Base-by-base conservation (phyloP, 2,888 invertebrate species). In the Melanophora roralis region DNA sequence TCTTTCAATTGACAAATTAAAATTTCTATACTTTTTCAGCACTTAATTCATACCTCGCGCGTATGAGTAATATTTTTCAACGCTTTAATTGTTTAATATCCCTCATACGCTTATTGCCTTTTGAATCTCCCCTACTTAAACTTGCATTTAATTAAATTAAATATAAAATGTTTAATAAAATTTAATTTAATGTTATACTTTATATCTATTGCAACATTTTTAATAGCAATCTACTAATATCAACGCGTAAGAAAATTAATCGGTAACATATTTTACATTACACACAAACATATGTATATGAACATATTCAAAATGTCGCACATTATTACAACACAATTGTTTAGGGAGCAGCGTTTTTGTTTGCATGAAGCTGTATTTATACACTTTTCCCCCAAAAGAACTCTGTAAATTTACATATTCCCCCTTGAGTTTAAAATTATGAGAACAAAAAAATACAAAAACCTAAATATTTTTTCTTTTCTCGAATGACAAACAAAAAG, bases 361-460 rank as follows among this genome's bases (percentile, higher is more conserved):
- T 6, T n/a, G 51, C 51, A 11, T 21, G n/a, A 11, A 5, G 11
- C 2, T 19, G 21, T 47, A 21, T 19, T 14, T 57, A 21, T 43
- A 12, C 14, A 62, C 40, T 27, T 38, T 60, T 38, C 67, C 51
- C 67, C 36, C 36, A 67, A n/a, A n/a, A 51, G 51, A 60, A 68
- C 51, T 51, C 43, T 14, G 45, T 36, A 51, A 77, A 77, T 77
- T 77, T 77, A 11, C 76, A 77, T 77, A 64, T 71, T 71, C 64
- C 57, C 62, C 34, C 43, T 64, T 77, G 64, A 65, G 49, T 77
- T 64, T 64, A 19, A 77, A 64, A 64, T 64, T 71, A 40, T 34
- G 49, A 51, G 49, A 49, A 67, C 67, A 51, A 27, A 45, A 60
- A 60, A 53, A 55, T 53, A 40, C 2, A 34, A 8, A 3, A 34